phyloP scores from a whole-genome alignment of 1,140 invertebrate species.

The Bombus difficillimus region DNA sequence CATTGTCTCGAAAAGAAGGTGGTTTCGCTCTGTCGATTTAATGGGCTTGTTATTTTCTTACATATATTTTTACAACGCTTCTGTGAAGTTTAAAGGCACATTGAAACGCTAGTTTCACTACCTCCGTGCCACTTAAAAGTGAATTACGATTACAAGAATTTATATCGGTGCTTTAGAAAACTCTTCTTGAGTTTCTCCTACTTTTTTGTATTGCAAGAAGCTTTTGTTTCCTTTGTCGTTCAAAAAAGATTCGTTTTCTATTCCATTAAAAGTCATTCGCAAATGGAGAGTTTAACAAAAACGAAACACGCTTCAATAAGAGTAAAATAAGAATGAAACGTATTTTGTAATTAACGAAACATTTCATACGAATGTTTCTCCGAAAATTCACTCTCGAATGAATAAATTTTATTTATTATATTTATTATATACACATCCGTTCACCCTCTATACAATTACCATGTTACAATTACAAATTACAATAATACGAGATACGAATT shows the following conservation, averaged over 20 bases:
- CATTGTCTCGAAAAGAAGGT: slow-evolving; percentile 41
- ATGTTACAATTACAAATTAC: too few relatives aligned
- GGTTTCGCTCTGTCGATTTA: slow-evolving; percentile 26
- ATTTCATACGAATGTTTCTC: neutral
- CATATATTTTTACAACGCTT: slow-evolving; percentile 2
- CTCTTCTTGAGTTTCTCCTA: neutral
- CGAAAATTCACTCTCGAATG: too few relatives aligned
- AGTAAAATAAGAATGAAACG: neutral
- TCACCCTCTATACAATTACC: too few relatives aligned
- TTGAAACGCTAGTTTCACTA: neutral
- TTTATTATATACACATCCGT: too few relatives aligned
- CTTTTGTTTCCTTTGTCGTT: too few relatives aligned
- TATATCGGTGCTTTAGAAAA: neutral
- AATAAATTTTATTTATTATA: too few relatives aligned
- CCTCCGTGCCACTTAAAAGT: neutral
- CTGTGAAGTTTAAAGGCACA: neutral
- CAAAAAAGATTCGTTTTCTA: neutral
- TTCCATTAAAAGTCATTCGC: neutral
- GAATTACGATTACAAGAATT: neutral
- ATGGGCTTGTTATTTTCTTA: slow-evolving; percentile 27
- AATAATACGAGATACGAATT: too few relatives aligned
- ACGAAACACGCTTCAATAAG: neutral
- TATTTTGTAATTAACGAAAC: neutral
- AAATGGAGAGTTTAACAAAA: neutral
- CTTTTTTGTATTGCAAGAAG: too few relatives aligned